phyloP scores from a whole-genome alignment of 2,113 vertebrate species.

The Orycteropus afer region DNA sequence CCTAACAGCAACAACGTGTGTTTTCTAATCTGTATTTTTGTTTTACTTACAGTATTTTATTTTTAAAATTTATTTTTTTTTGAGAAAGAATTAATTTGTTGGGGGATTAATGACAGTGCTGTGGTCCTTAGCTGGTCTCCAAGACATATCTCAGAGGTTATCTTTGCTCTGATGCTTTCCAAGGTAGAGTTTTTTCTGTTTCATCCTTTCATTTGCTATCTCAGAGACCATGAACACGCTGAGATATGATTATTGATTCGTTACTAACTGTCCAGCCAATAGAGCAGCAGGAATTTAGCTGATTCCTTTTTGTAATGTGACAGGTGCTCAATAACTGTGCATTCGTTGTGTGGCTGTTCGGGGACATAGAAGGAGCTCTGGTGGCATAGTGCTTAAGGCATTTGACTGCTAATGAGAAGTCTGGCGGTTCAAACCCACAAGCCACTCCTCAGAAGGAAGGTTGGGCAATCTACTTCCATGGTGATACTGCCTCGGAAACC shows the following conservation, averaged over 20 bases:
- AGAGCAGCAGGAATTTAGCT: not conserved
- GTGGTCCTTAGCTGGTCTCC: not conserved
- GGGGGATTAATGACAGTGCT: not conserved
- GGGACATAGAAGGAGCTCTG: too few species aligned
- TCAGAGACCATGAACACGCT: not conserved
- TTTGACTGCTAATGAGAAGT: too few species aligned
- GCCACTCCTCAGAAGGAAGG: too few species aligned
- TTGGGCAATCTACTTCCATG: too few species aligned
- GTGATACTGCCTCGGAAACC: too few species aligned
- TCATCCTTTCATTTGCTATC: not conserved
- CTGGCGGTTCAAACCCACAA: too few species aligned
- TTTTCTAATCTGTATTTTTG: constrained; percentile 1
- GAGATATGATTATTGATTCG: not conserved
- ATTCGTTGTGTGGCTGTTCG: not conserved
- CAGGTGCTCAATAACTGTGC: not conserved
- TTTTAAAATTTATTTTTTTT: not conserved
- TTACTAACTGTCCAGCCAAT: not conserved
- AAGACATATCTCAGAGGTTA: not conserved
- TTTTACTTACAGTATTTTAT: not conserved
- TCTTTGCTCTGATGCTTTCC: not conserved
- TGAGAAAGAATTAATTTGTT: not conserved
- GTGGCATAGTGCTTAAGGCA: too few species aligned
- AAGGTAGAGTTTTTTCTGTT: not conserved
- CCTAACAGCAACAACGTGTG: not conserved
- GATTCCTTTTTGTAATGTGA: not conserved